Evolutionary conservation across 2,797 vertebrate species (phyloP), one percentile per base, ranked within the genome.

Genomic region (Pteropus rufus): DNA sequence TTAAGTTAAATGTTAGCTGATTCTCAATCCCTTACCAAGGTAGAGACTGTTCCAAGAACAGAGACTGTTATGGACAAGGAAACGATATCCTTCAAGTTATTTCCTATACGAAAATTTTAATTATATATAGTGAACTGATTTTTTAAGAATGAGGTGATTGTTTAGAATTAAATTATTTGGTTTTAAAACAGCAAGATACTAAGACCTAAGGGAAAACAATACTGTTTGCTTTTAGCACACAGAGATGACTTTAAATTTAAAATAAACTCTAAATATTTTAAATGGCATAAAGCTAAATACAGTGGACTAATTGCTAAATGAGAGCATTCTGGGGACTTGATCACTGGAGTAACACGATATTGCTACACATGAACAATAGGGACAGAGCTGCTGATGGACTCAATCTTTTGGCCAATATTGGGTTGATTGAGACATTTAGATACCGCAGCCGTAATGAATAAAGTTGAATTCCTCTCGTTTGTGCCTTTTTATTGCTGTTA

Each of bases 401-500:
- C 54, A 36, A 60, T 94, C 91, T 91, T 89, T 93, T 75, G 86
- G 85, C 31, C 76, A 65, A 3, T 73, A n/a, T 52, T 58, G 34
- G 44, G 19, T 60, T 81, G 73, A 82, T 52, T 88, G 86, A 94
- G 72, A 73, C 64, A 93, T 96, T 76, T 24, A 82, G 93, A 58
- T 89, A 73, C 77, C 64, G 86, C 39, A 31, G n/a, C 58, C 31
- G 56, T 65, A 86, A 67, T 75, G 72, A 96, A 67, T 72, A 79
- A 92, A 92, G 84, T 96, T 95, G 90, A 97, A 77, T 76, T 86
- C 39, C 24, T 95, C 49, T 92, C 19, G 41, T 26, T n/a, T 41
- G 18, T 76, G 70, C 21, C 24, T 96, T 97, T 93, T 81, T 83
- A 75, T 91, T 93, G 62, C 76, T 88, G 41, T 52, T 95, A 62